Conservation (phyloP, 2,888 invertebrate species). For the Archaeoteleia sp. region DNA sequence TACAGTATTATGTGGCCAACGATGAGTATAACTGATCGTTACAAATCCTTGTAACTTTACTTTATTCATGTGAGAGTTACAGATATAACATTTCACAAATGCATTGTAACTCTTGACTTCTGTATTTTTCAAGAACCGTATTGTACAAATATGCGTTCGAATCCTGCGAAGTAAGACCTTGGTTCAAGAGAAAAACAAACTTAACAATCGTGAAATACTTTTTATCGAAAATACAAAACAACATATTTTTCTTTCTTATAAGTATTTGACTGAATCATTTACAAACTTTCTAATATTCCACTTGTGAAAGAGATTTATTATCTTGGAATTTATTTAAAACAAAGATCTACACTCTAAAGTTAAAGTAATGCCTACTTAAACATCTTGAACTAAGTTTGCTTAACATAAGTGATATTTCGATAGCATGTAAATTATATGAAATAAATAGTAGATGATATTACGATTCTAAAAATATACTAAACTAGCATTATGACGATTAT, state of each 20-base stretch:
- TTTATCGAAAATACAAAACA: not conserved
- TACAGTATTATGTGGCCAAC: not conserved
- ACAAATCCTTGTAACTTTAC: not conserved
- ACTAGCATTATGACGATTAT: too few species aligned
- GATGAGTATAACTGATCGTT: not conserved
- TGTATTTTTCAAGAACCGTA: not conserved
- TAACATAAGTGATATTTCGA: conserved; percentile 5
- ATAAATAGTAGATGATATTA: conserved; percentile 10
- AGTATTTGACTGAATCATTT: not conserved
- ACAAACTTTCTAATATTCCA: not conserved
- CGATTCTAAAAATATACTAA: too few species aligned
- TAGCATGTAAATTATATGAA: conserved; percentile 17
- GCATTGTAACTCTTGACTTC: not conserved
- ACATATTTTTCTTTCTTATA: not conserved
- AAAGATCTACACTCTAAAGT: not conserved
- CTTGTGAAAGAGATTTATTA: not conserved
- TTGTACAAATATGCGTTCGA: conserved; percentile 1
- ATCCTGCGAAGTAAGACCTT: conserved; percentile 1
- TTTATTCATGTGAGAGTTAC: not conserved
- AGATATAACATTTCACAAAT: not conserved
- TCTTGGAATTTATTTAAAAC: not conserved
- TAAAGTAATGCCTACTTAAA: not conserved
- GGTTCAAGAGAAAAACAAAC: conserved; percentile 1
- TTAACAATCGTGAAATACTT: not conserved
- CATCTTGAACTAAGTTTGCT: conserved; percentile 15